Evolutionary conservation across 1,140 invertebrate species (phyloP), one percentile per base, ranked within the genome.

Genomic region (Leptestheria dahalacensis): DNA sequence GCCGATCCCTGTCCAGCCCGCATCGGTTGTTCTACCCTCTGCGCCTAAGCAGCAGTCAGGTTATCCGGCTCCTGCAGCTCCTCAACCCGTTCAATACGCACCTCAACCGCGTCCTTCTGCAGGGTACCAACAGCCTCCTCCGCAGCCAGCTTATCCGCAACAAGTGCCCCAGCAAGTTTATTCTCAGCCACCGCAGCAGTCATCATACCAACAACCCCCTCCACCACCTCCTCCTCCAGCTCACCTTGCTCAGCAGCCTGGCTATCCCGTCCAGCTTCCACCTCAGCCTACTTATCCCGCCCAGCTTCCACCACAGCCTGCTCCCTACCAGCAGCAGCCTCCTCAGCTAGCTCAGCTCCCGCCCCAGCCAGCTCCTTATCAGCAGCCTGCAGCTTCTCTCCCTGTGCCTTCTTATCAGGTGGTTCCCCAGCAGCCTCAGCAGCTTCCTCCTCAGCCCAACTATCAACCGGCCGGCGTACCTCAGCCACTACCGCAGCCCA

Each of bases 1-100:
- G 3, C 57, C 66, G n/a, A 61, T 68, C 23, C 61, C 63, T 59
- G 62, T 63, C 15, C 59, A 50, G 29, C 62, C 66, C 2, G 63
- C 62, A 11, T 59, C 60, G 21, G 54, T 68, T 11, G 64, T 68
- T 1, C 56, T 68, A 12, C 66, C 68, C 1, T 59, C 66, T 33
- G 62, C 65, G 56, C 62, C 64, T 25, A 58, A 55, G 10, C 56
- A 46, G 33, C 52, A 57, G 24, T 55, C 49, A 28, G 48, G 55
- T 25, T 20, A 28, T 15, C 33, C 64, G 10, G 21, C 25, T 18
- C 58, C 52, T 49, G 48, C 52, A 11, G 48, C 62, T n/a, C 23
- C 41, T 23, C 47, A 23, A 25, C 18, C 18, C 2, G 20, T 55
- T 29, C 18, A 49, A 12, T 41, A 46, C 48, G 20, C 47, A 24